phyloP scores from a whole-genome alignment of 2,113 vertebrate genomes.

The Apaloderma vittatum region DNA sequence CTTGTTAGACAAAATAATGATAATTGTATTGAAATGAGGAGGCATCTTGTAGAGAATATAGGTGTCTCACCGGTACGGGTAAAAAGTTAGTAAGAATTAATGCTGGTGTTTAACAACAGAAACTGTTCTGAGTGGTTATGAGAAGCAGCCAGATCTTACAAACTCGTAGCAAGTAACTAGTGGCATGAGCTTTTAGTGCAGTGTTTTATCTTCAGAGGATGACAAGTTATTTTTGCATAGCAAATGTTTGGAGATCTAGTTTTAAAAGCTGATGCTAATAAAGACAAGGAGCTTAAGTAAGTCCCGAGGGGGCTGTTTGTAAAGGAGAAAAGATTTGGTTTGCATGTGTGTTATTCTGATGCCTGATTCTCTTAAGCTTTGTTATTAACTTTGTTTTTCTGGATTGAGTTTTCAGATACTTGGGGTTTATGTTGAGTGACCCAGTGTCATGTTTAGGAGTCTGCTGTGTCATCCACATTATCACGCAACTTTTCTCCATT shows the following conservation, averaged over 20 bases:
- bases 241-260: slow-evolving; percentile 1
- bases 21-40: neutral
- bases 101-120: slow-evolving; percentile 12
- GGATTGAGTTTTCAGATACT: neutral
- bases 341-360: slow-evolving; percentile 1
- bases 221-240: neutral
- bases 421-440: neutral
- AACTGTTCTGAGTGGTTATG: neutral
- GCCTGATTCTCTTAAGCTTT: slow-evolving; percentile 35
- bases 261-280: slow-evolving; percentile 24
- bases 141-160: neutral
- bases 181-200: neutral
- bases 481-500: neutral
- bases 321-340: slow-evolving; percentile 3
- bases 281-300: neutral
- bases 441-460: neutral
- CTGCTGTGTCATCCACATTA: neutral
- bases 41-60: neutral
- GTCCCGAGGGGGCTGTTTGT: neutral
- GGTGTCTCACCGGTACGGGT: neutral
- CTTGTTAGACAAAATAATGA: neutral
- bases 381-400: slow-evolving; percentile 21
- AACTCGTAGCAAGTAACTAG: neutral
- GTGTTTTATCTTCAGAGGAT: slow-evolving; percentile 18
- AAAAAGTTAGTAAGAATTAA: neutral